Conservation (phyloP, 1,140 invertebrate genomes). For the Drosophila parvula region DNA sequence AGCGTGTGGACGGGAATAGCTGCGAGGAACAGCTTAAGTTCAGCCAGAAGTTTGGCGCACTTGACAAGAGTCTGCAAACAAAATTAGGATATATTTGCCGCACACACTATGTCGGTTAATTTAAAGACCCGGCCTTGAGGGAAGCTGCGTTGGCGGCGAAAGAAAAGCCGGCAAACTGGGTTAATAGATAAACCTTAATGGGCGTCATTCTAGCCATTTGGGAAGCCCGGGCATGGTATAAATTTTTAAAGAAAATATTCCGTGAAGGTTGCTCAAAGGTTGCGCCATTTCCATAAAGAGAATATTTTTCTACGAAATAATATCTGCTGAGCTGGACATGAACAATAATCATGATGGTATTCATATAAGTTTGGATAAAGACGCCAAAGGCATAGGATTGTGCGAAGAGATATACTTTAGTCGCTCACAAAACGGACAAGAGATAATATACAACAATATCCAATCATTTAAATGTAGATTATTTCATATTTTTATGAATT, state of each 20-base stretch:
- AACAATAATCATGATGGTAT: not conserved
- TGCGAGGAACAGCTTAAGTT: constrained; percentile 43
- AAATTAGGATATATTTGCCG: constrained; percentile 34
- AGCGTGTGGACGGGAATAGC: constrained; percentile 25
- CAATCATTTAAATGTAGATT: not conserved
- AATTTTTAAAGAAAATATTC: not conserved
- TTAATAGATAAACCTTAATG: constrained; percentile 34
- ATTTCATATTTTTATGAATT: not conserved
- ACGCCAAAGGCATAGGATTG: not conserved
- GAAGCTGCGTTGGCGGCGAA: not conserved
- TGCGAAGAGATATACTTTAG: not conserved
- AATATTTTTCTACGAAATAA: constrained; percentile 1
- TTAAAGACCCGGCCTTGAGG: constrained; percentile 27
- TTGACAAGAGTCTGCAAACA: constrained; percentile 26
- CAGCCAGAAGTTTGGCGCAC: constrained; percentile 33
- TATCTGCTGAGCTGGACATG: not conserved
- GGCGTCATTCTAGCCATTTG: not conserved
- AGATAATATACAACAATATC: not conserved
- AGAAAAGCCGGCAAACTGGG: constrained; percentile 15
- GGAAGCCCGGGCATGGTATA: not conserved
- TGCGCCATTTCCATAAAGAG: not conserved
- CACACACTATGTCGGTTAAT: constrained; percentile 31
- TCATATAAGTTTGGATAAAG: no score
- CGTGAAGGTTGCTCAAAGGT: constrained; percentile 16
- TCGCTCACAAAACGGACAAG: not conserved